phyloP scores from a whole-genome alignment of 92 coral and sea anemone genomes.

The Isaurus tuberculatus region DNA sequence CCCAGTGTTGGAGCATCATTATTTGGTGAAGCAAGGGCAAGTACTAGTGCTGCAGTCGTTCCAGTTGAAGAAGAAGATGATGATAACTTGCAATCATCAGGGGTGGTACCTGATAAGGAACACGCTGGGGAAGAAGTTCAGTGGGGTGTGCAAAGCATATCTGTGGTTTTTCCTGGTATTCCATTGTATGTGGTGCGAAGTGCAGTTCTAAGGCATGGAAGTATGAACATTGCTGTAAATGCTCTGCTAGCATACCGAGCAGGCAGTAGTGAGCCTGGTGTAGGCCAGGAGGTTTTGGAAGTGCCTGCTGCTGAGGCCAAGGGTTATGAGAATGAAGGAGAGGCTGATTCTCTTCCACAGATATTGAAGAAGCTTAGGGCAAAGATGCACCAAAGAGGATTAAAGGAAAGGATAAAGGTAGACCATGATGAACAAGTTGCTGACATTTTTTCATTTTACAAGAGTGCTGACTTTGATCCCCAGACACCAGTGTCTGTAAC shows the following conservation, averaged over 20 bases:
- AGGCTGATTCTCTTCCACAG: slow-evolving; percentile 54
- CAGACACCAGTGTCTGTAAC: slow-evolving; percentile 49
- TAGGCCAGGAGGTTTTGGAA: slow-evolving; percentile 29
- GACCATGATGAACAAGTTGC: slow-evolving; percentile 61
- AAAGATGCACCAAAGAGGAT: slow-evolving; percentile 29
- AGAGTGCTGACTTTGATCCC: slow-evolving; percentile 65
- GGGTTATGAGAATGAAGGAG: slow-evolving; percentile 16
- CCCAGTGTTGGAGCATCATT: slow-evolving; percentile 1
- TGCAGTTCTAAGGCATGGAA: slow-evolving; percentile 9
- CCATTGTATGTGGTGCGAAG: slow-evolving; percentile 16
- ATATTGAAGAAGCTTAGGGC: slow-evolving; percentile 55
- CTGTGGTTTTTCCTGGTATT: slow-evolving; percentile 21
- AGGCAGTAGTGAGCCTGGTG: slow-evolving; percentile 25
- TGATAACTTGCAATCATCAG: slow-evolving; percentile 29
- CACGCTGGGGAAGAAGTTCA: slow-evolving; percentile 19
- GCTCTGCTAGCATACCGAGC: slow-evolving; percentile 16
- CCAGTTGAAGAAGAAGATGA: slow-evolving; percentile 21
- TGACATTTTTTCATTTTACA: slow-evolving; percentile 59
- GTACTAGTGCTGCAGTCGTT: slow-evolving; percentile 24
- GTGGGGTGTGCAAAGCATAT: slow-evolving; percentile 16
- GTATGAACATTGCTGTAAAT: slow-evolving; percentile 15
- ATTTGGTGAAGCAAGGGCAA: slow-evolving; percentile 24
- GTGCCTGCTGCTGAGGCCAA: slow-evolving; percentile 17
- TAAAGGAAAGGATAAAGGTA: slow-evolving; percentile 57
- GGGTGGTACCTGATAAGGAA: slow-evolving; percentile 19